Evolutionary conservation across 2,797 vertebrate genomes (phyloP).

Genomic region (Chromobotia macracanthus): DNA sequence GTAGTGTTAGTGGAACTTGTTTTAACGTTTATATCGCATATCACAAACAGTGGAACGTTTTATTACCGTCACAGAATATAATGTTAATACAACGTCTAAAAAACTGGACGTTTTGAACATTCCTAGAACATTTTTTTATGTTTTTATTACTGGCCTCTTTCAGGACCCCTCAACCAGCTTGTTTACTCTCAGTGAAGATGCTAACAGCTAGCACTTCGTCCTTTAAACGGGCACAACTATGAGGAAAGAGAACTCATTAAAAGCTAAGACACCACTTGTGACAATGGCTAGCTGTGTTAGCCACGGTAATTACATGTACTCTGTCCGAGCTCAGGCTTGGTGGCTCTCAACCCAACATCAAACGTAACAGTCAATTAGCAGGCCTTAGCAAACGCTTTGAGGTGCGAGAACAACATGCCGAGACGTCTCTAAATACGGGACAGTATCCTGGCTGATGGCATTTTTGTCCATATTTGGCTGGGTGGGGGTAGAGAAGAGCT

Average conservation of each 20-base stretch:
- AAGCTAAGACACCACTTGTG: constrained; percentile 65
- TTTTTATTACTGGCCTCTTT: constrained; percentile 31
- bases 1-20: no score
- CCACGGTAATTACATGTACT: constrained; percentile 79
- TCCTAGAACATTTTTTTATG: no score
- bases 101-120: no score
- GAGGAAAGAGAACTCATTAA: constrained; percentile 53
- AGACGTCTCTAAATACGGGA: constrained; percentile 70
- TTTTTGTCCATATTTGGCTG: constrained; percentile 34
- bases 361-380: constrained; percentile 81
- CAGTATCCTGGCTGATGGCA: constrained; percentile 30
- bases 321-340: constrained; percentile 68
- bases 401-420: constrained; percentile 23
- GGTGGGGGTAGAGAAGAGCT: constrained; percentile 12
- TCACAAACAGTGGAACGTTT: no score
- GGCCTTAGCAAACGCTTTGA: constrained; percentile 52
- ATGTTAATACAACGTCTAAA: no score
- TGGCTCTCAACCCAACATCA: constrained; percentile 76
- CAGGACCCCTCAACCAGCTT: constrained; percentile 57
- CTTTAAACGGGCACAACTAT: constrained; percentile 42
- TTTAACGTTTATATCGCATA: no score
- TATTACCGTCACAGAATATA: no score
- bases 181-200: constrained; percentile 45
- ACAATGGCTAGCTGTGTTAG: constrained; percentile 69
- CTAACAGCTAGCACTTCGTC: constrained; percentile 37